Percentiles rank a stretch among this genome's conserved stretches.
Evolutionary conservation across 2,113 vertebrate species (phyloP).

Genomic region (Tachuris rubrigastra): DNA sequence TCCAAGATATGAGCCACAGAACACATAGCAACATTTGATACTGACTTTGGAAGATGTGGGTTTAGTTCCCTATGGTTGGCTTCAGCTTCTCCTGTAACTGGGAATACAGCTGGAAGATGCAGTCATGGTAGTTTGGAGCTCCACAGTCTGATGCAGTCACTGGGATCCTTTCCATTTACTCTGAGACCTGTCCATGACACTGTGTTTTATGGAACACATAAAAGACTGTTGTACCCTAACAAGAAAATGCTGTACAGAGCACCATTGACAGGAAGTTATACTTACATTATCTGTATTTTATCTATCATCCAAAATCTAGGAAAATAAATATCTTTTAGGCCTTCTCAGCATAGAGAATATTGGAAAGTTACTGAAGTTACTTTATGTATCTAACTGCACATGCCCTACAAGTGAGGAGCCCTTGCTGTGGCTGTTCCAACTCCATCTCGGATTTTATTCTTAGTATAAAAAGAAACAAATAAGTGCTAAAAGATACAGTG

Average conservation of each 20-base stretch:
- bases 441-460: not conserved
- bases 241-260: not conserved
- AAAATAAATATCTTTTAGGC: not conserved
- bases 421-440: not conserved
- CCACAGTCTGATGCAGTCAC: not conserved
- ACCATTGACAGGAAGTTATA: not conserved
- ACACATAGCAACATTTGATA: not conserved
- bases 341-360: not conserved
- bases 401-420: not conserved
- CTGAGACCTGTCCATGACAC: not conserved
- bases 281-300: not conserved
- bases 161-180: not conserved
- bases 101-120: not conserved
- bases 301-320: not conserved
- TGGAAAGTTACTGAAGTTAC: not conserved
- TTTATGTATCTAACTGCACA: not conserved
- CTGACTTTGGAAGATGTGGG: not conserved
- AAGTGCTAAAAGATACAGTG: not conserved
- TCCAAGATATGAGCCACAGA: not conserved
- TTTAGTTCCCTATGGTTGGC: not conserved
- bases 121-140: not conserved
- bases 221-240: accelerated
- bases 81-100: not conserved
- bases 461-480: not conserved
- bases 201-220: not conserved